Base-by-base conservation (phyloP, 2,888 invertebrate genomes). In the Himalopsyche tibetana region DNA sequence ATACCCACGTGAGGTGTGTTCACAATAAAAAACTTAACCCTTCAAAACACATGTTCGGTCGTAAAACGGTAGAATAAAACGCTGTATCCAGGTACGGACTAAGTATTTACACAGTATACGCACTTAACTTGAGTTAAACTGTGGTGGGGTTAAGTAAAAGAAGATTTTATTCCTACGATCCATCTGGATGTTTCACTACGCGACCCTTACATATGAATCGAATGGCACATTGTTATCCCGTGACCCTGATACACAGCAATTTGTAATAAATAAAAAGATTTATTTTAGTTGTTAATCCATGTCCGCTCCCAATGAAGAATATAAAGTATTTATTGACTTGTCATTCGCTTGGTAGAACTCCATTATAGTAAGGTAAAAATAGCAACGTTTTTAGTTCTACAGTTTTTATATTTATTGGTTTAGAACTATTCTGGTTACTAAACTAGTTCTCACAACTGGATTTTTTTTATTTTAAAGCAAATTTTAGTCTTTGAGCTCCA, bases 1-100 rank as follows among this genome's bases (percentile, higher is more conserved):
- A 19, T 42, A 42, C 80, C 45, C 40, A 51, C 82, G 56, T 83
- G 51, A 28, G 82, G 80, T 83, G 86, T 84, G 83, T 51, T 79
- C 80, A 40, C 63, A 85, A 87, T 88, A 88, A 88, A 87, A 88
- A 84, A 85, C 84, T 84, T 86, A 87, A 88, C 88, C 88, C 87
- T 87, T 87, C 42, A 63, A 56, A 88, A 88, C 88, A 88, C 85
- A 88, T 88, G 88, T 87, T 84, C 82, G 86, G 82, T 87, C 88
- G 85, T 88, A 88, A 88, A 88, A 87, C 38, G 55, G 51, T 80
- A 63, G 85, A 55, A 87, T 85, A 85, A 83, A 87, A 85, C 63
- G 80, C 83, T 55, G 55, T 80, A 56, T 63, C 56, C 85, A 82
- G 85, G 85, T 84, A 84, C 79, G 51, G 63, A 74, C 63, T 63